Percentiles rank a stretch among this genome's conserved stretches.
phyloP scores from a whole-genome alignment of 2,888 invertebrate species.

The Caenorhabditis macrosperma region DNA sequence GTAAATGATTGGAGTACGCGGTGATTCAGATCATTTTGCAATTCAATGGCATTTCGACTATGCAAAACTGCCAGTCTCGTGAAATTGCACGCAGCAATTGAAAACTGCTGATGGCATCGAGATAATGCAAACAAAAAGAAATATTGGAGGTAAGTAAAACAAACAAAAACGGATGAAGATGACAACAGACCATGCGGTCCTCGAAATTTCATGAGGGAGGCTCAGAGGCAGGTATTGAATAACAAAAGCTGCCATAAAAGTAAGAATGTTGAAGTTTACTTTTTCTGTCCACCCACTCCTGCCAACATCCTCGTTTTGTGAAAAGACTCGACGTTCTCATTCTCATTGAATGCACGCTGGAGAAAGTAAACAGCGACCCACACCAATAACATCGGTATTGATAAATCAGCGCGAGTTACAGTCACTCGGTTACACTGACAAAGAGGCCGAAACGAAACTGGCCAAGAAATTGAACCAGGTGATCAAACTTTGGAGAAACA shows the following conservation, averaged over 20 bases:
- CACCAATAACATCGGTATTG: conserved; percentile 33
- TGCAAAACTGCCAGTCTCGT: not conserved
- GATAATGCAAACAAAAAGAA: conserved; percentile 53
- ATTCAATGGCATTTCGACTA: conserved; percentile 17
- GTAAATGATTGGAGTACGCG: not conserved
- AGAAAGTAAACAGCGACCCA: conserved; percentile 25
- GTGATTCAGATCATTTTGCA: not conserved
- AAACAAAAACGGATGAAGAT: conserved; percentile 43
- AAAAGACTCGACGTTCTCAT: conserved; percentile 30
- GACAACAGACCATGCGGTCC: conserved; percentile 40
- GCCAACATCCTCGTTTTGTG: not conserved
- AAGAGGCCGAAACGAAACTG: not conserved
- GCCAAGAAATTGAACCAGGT: conserved; percentile 9
- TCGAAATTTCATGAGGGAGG: conserved; percentile 6
- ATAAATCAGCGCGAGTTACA: conserved; percentile 29
- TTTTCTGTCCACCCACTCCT: not conserved
- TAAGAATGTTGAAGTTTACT: not conserved
- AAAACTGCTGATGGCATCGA: conserved; percentile 42
- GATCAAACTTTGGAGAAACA: conserved; percentile 22
- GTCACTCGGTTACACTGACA: conserved; percentile 1
- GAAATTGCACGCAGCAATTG: not conserved
- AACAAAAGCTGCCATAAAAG: not conserved
- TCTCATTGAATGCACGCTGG: conserved; percentile 5
- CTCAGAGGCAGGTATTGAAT: not conserved
- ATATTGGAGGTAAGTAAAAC: conserved; percentile 39